A percentile compares a stretch with the other conserved stretches of the same genome.
These are phyloP conservation scores for Indicator maculatus DNA, from an alignment of 2,113 vertebrate species.

Conservation along the genomic window DNA sequence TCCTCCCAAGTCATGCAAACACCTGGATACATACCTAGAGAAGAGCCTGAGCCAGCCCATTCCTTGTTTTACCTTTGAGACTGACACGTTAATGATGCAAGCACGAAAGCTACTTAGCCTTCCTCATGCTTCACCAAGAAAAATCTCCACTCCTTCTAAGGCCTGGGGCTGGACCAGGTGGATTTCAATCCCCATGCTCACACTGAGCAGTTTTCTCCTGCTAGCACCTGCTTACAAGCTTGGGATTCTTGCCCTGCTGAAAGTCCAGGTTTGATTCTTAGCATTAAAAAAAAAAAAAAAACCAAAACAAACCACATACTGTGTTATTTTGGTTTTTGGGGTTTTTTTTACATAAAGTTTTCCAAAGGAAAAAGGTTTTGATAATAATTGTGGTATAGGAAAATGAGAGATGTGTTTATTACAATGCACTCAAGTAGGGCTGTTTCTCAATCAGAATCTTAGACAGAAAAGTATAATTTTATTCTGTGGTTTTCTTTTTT, in stretches of 20 bases:
- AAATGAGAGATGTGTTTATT: neutral
- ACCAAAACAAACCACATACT: no score
- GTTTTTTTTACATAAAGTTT: neutral
- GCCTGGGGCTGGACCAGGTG: neutral
- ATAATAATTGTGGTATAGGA: neutral
- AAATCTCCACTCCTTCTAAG: neutral
- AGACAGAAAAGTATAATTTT: neutral
- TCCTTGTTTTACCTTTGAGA: neutral
- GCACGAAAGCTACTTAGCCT: neutral
- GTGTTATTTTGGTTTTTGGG: no score
- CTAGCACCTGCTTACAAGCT: neutral
- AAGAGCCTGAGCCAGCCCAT: constrained; percentile 10
- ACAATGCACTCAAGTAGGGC: neutral
- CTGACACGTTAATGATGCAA: neutral
- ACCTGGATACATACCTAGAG: neutral
- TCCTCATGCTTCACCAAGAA: neutral
- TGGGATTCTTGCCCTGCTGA: neutral
- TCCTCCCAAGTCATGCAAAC: neutral
- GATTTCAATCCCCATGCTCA: neutral
- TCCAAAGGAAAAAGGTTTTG: neutral
- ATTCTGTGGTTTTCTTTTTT: neutral
- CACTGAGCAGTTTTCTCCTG: neutral
- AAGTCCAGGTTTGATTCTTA: neutral
- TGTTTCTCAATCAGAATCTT: neutral
- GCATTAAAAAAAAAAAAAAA: no score